Conservation (phyloP, 30 jellyfish, hydroid and myxozoan genomes). For the Nemopilema nomurai region DNA sequence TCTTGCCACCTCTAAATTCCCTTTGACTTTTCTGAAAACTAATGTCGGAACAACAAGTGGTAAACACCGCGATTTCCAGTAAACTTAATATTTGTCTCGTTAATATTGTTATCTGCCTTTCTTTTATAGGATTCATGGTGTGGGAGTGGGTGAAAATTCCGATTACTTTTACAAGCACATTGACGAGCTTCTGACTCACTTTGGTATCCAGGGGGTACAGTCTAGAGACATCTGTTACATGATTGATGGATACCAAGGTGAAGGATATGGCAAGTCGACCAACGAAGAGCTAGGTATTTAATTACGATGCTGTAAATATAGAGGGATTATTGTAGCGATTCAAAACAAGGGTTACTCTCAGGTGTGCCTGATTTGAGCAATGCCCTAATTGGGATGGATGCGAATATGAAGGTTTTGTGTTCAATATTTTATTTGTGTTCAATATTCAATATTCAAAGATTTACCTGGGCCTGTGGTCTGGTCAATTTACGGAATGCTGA, state of each 20-base stretch:
- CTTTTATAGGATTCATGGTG: conserved; percentile 74
- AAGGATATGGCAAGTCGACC: conserved; percentile 77
- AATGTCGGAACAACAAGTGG: no score
- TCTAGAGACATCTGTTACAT: conserved; percentile 70
- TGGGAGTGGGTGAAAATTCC: conserved; percentile 72
- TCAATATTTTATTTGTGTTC: no score
- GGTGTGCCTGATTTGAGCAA: no score
- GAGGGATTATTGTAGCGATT: no score
- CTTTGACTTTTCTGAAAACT: no score
- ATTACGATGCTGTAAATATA: no score
- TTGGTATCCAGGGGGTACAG: conserved; percentile 50
- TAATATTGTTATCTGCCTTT: neutral
- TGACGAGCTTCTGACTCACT: conserved; percentile 44
- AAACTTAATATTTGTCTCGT: neutral
- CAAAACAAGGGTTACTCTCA: no score
- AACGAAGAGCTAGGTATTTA: conserved; percentile 86
- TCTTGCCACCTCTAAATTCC: no score
- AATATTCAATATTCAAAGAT: neutral
- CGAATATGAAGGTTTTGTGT: neutral
- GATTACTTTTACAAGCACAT: conserved; percentile 69
- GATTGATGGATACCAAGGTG: conserved; percentile 77
- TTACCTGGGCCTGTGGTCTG: neutral
- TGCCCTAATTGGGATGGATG: no score
- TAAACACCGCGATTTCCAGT: no score
- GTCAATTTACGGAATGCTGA: neutral